These are phyloP conservation scores for Drosophila kambysellisi DNA, from an alignment of 2,888 invertebrate genomes.

Conservation along the genomic window DNA sequence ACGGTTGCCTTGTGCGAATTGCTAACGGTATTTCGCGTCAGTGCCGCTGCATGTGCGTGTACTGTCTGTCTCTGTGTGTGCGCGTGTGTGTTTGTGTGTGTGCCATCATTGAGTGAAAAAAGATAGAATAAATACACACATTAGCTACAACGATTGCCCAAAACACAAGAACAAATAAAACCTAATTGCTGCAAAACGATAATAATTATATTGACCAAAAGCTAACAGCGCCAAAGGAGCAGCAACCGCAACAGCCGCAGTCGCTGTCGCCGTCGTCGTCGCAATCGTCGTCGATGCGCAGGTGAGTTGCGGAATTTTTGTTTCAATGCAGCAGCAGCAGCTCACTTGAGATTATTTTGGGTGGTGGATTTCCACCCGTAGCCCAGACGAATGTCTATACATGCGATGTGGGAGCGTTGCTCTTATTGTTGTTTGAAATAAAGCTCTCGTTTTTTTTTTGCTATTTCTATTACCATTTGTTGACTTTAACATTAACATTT, in stretches of 20 bases:
- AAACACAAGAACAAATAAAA: conserved; percentile 28
- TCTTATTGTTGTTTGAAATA: conserved; percentile 36
- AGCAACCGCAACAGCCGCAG: conserved; percentile 22
- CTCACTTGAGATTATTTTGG: conserved; percentile 45
- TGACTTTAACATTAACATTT: conserved; percentile 22
- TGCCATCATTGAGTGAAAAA: conserved; percentile 50
- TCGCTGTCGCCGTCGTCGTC: conserved; percentile 26
- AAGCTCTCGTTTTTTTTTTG: conserved; percentile 13
- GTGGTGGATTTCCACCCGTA: conserved; percentile 61
- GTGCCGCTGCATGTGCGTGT: conserved; percentile 69
- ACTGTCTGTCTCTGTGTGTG: conserved; percentile 39
- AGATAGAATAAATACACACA: conserved; percentile 39
- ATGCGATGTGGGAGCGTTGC: conserved; percentile 33
- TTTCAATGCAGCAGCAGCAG: conserved; percentile 49
- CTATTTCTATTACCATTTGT: conserved; percentile 21
- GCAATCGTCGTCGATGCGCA: conserved; percentile 51
- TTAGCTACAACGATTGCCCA: conserved; percentile 60
- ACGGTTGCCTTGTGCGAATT: conserved; percentile 52
- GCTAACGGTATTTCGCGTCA: conserved; percentile 55
- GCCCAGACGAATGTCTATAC: conserved; percentile 64
- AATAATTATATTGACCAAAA: conserved; percentile 59
- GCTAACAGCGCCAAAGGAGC: conserved; percentile 7
- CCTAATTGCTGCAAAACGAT: conserved; percentile 45
- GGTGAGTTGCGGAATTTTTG: conserved; percentile 75
- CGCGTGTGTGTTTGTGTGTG: conserved; percentile 27